Evolutionary conservation across 64 coral and sea anemone genomes (phyloP).

Genomic region (Actinia tenebrosa): DNA sequence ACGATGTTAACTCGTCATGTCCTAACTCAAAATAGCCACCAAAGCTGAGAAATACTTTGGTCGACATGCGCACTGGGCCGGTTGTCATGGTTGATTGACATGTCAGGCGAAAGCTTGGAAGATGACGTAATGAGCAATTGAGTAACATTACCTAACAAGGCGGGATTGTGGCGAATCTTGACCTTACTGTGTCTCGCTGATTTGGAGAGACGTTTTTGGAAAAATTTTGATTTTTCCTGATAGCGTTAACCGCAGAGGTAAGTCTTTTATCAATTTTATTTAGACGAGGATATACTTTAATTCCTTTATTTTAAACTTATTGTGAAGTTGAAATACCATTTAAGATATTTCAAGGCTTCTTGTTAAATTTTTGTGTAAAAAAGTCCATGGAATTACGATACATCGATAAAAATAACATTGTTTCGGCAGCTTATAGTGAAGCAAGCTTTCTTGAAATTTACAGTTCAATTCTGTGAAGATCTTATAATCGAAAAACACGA

Average conservation of each 20-base stretch:
- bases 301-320: background rate
- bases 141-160: constrained; percentile 50
- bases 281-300: background rate
- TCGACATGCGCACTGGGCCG: background rate
- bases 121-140: constrained; percentile 61
- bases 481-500: background rate
- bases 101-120: constrained; percentile 18
- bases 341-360: background rate
- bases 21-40: background rate
- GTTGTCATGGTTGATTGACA: constrained; percentile 10
- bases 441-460: background rate
- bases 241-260: constrained; percentile 30
- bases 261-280: background rate
- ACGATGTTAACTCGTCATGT: background rate
- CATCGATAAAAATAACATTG: background rate
- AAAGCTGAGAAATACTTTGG: background rate
- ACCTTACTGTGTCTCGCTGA: background rate
- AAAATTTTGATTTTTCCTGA: constrained; percentile 4
- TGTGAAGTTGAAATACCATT: background rate
- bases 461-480: background rate
- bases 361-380: background rate
- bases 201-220: constrained; percentile 7
- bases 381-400: background rate
- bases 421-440: background rate
- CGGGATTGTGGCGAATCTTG: constrained; percentile 17